Base-by-base conservation (phyloP, 2,113 vertebrate species). In the Cardinalis cardinalis region DNA sequence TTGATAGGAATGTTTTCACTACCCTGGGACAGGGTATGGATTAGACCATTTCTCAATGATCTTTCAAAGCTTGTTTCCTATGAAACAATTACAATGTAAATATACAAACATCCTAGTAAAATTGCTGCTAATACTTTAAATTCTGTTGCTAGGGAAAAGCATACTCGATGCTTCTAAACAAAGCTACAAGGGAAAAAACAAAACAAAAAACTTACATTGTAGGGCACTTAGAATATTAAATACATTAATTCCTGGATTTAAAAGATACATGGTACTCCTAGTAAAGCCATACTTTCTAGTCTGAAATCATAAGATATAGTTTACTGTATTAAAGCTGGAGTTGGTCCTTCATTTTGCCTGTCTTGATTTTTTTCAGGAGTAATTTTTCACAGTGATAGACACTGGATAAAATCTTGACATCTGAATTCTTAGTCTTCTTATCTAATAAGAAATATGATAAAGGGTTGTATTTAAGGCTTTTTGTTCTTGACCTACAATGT, bases 401-500 rank as follows among this genome's bases (percentile, higher is more conserved):
- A 36, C 13, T 20, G 34, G 18, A 78, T 34, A 84, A 75, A 88
- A 92, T 51, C 41, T 64, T 90, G 38, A 72, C 1, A 6, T 49
- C 34, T 61, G 46, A 46, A 82, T 90, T 75, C 53, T 78, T 87
- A 81, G 78, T 90, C 80, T 92, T 9, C 28, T 64, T 78, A 36
- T 68, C 70, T 65, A 75, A 82, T 61, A 75, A 65, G 38, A 80
- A 88, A 75, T 66, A 84, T 28, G 46, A 76, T 20, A 65, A 46
- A 81, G 13, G 12, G 20, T 66, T 88, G 44, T 28, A 93, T 76
- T 88, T 71, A 75, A 26, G 34, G 60, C 72, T 79, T 78, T 59
- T 90, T 74, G 60, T 73, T 93, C 68, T 79, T 92, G 66, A 90
- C 90, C 70, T 84, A 55, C 16, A 81, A 28, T 59, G 17, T 92